Evolutionary conservation across 2,888 invertebrate species (phyloP), one percentile per base, ranked within the genome.

Genomic region (Netelia melanura): DNA sequence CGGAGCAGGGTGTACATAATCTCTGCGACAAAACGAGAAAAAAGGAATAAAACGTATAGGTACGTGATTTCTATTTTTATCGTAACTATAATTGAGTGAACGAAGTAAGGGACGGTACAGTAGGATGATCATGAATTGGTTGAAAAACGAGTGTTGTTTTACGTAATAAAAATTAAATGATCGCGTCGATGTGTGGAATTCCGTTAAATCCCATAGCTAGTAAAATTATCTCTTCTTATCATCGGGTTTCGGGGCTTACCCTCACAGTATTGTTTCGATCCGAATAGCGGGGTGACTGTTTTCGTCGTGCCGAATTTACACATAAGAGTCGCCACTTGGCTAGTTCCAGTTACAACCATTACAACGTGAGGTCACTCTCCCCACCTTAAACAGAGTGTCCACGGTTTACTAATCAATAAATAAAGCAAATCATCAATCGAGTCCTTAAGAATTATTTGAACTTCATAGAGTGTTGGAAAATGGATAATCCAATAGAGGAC

Each of bases 401-500:
- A 6, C 8, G 0, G 38, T 38, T 5, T 6, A 38, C 8, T 6
- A 21, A 56, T n/a, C 9, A 56, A 56, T 21, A 56, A 21, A 56
- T n/a, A 17, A 56, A 56, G n/a, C 21, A 17, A 56, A 48, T 48
- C 48, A 48, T 48, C 14, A 48, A 8, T 38, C 48, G 14, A 3
- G 48, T 48, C 2, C 0, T 48, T 2, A 14, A 48, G 21, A 17
- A 17, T 56, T 9, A 56, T 56, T 56, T 3, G n/a, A 56, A n/a
- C 17, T 74, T 79, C 79, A 76, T 76, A 89, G 88, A 90, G 89
- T 89, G 76, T 86, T 21, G 86, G 80, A 90, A 81, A 86, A 91
- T 91, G 91, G 90, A 91, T 71, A 89, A 87, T 81, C 86, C 88
- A 81, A 86, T 87, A 61, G 74, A 80, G 25, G 89, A 89, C 71